A percentile compares a stretch with the other conserved stretches of the same genome.
Conservation (phyloP, 2,888 invertebrate species). For the Pegoplata infirma region DNA sequence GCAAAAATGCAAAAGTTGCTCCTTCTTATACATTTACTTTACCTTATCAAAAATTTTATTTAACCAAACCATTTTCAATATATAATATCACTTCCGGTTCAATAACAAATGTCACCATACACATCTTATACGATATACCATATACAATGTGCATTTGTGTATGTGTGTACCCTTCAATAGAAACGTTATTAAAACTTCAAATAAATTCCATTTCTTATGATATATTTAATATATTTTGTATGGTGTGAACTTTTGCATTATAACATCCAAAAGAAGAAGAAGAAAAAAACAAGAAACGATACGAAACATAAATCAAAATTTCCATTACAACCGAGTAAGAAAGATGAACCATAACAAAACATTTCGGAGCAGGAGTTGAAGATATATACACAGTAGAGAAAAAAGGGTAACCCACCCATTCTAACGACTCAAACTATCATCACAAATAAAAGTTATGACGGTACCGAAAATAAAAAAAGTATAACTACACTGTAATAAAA, state of each 20-base stretch:
- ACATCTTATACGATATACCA: background rate
- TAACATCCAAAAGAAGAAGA: slow-evolving; percentile 63
- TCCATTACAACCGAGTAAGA: slow-evolving; percentile 74
- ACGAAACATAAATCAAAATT: slow-evolving; percentile 75
- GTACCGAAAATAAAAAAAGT: slow-evolving; percentile 29
- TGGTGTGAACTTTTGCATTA: slow-evolving; percentile 74
- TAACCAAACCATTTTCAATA: slow-evolving; percentile 29
- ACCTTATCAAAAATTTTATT: slow-evolving; percentile 28
- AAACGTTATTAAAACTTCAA: slow-evolving; percentile 62
- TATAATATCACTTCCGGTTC: slow-evolving; percentile 55
- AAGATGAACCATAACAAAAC: slow-evolving; percentile 66
- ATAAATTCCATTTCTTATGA: slow-evolving; percentile 61
- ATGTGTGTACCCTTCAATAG: slow-evolving; percentile 46
- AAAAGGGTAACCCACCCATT: slow-evolving; percentile 28
- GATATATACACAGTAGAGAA: background rate
- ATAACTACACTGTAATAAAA: slow-evolving; percentile 30
- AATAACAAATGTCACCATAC: slow-evolving; percentile 58
- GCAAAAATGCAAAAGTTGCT: background rate
- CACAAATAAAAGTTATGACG: slow-evolving; percentile 49
- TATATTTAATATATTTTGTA: slow-evolving; percentile 59
- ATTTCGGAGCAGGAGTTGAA: slow-evolving; percentile 29
- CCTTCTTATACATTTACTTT: background rate
- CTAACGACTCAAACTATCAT: slow-evolving; percentile 54
- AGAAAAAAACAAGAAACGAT: slow-evolving; percentile 44
- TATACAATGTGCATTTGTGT: background rate